A percentile compares a stretch with the other conserved stretches of the same genome.
These are phyloP conservation scores for Ptiloglossa arizonensis DNA, from an alignment of 1,140 invertebrate species.

Conservation along the genomic window DNA sequence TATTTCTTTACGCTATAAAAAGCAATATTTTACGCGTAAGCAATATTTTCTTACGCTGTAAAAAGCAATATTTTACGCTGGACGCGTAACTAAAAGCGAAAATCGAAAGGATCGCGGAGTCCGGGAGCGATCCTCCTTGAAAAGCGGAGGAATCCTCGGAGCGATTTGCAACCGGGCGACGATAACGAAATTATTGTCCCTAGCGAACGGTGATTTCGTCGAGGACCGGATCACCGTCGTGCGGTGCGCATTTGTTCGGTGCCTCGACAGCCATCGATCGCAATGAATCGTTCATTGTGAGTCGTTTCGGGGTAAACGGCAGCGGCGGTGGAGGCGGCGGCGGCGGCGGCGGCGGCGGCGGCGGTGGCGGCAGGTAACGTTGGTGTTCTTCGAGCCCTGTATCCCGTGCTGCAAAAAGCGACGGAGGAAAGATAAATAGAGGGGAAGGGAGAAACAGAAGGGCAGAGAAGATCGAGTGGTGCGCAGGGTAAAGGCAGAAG, in stretches of 20 bases:
- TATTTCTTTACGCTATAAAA: no score
- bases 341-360: not conserved
- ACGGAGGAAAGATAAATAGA: conserved; percentile 1
- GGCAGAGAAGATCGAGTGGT: conserved; percentile 11
- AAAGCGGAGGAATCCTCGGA: no score
- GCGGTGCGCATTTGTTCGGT: no score
- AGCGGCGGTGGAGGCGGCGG: not conserved
- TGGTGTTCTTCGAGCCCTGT: not conserved
- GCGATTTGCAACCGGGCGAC: no score
- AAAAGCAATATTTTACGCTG: no score
- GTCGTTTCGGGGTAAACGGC: not conserved
- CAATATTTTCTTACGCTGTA: no score
- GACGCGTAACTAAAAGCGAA: no score
- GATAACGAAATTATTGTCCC: no score
- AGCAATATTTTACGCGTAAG: no score
- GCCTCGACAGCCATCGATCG: conserved; percentile 33
- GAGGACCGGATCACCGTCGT: no score
- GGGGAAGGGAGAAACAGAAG: not conserved
- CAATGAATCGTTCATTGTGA: not conserved
- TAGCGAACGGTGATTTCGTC: not conserved
- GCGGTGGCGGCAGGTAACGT: not conserved
- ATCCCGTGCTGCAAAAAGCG: not conserved
- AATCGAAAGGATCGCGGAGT: no score
- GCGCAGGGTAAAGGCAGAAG: conserved; percentile 16
- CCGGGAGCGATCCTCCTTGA: no score